Conservation (phyloP, 1,140 invertebrate genomes). For the Cydia pomonella region DNA sequence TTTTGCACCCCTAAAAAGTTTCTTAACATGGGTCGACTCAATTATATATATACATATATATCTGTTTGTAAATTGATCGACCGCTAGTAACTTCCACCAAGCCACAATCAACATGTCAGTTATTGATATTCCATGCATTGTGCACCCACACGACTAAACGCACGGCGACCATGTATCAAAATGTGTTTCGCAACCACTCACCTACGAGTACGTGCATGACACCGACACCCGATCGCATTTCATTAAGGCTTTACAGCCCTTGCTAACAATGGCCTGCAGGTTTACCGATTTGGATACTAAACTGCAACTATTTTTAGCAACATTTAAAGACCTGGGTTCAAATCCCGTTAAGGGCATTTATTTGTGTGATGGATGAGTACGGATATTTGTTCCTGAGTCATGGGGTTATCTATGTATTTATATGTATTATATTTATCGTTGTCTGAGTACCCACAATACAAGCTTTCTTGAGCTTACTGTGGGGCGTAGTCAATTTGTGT, state of each 20-base stretch:
- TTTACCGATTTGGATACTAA: neutral
- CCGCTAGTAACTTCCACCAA: conserved; percentile 36
- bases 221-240: conserved; percentile 15
- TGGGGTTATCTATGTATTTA: no score
- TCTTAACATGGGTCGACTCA: neutral
- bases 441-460: no score
- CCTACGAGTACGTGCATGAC: neutral
- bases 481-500: no score
- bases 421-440: no score
- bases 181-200: conserved; percentile 34
- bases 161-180: conserved; percentile 26
- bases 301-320: no score
- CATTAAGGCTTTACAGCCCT: neutral
- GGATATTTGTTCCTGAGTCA: no score
- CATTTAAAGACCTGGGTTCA: no score
- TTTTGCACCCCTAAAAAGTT: neutral
- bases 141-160: conserved; percentile 37
- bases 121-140: conserved; percentile 60
- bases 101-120: conserved; percentile 36
- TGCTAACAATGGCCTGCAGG: neutral
- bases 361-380: no score
- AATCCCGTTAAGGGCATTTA: no score
- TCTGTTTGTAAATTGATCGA: neutral
- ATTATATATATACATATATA: no score
- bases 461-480: no score